phyloP scores from a whole-genome alignment of 2,797 vertebrate genomes.

The Sternarchorhynchus goeldii region DNA sequence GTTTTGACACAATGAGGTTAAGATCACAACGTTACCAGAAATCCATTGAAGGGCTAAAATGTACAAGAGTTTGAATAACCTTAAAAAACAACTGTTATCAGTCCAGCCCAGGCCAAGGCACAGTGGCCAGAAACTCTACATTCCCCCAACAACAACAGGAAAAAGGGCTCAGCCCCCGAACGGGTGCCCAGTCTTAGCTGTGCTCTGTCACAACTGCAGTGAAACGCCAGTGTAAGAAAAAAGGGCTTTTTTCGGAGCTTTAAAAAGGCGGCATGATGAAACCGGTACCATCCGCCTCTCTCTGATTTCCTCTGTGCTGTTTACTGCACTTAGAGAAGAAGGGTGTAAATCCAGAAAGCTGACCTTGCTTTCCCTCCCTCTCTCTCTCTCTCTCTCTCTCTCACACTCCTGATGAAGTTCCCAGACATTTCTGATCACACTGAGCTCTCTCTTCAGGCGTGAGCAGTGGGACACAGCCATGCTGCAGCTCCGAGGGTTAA shows the following conservation, averaged over 20 bases:
- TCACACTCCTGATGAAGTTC: constrained; percentile 69
- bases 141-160: constrained; percentile 43
- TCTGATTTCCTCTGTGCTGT: constrained; percentile 66
- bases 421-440: constrained; percentile 59
- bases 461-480: constrained; percentile 52
- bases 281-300: constrained; percentile 75
- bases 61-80: constrained; percentile 70
- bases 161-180: constrained; percentile 62
- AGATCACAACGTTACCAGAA: constrained; percentile 46
- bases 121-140: constrained; percentile 46
- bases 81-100: constrained; percentile 69
- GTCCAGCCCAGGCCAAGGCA: constrained; percentile 63
- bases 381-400: constrained; percentile 48
- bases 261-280: constrained; percentile 81
- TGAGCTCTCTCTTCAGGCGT: constrained; percentile 46
- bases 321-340: constrained; percentile 70
- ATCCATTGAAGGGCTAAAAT: constrained; percentile 65
- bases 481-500: constrained; percentile 59
- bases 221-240: constrained; percentile 74
- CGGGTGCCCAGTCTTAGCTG: constrained; percentile 63
- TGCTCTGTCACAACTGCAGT: constrained; percentile 78
- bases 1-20: constrained; percentile 53
- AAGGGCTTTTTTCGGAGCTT: constrained; percentile 77
- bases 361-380: constrained; percentile 70
- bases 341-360: constrained; percentile 72